Base-by-base conservation (phyloP, 2,888 invertebrate species). In the Mycalesis mineus region DNA sequence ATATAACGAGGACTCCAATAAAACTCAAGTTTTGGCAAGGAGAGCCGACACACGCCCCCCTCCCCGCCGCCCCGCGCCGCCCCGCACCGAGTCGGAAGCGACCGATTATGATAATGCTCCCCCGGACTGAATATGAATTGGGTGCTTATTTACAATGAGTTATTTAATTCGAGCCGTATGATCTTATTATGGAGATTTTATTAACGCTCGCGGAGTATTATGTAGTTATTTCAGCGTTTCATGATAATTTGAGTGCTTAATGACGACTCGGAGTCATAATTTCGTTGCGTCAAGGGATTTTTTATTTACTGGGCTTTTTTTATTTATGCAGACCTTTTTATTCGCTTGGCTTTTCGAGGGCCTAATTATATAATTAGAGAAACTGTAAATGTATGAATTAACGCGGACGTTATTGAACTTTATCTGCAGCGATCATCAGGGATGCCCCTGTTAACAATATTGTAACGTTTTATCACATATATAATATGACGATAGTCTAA, bases 121-220 rank as follows among this genome's bases (percentile, higher is more conserved):
- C 70, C 66, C 72, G 69, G 67, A 69, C 73, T 75, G 87, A 84
- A 87, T 88, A 88, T 78, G 80, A 87, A 87, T 86, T 80, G 84
- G 84, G 77, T 74, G 73, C 76, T 87, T 84, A 85, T 85, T 83
- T 86, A 81, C 82, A 79, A 80, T 77, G 85, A 87, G 78, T 80
- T 84, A 82, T 84, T 82, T 80, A 83, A 79, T 77, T 78, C 73
- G 63, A 62, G 60, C 69, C 68, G 72, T 73, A 78, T 75, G 74
- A 78, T 72, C 74, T 69, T 72, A 73, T 79, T 78, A 84, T 83
- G 84, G 69, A 74, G 72, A 81, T 83, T 74, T 78, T 82, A 83
- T 80, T 73, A 75, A 75, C 74, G 72, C 67, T 71, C 65, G 67
- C 68, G 67, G 66, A 67, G 65, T 65, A 62, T 71, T 66, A 70